Evolutionary conservation across 2,888 invertebrate genomes (phyloP), one percentile per base, ranked within the genome.

Genomic region (Monopis laevigella): DNA sequence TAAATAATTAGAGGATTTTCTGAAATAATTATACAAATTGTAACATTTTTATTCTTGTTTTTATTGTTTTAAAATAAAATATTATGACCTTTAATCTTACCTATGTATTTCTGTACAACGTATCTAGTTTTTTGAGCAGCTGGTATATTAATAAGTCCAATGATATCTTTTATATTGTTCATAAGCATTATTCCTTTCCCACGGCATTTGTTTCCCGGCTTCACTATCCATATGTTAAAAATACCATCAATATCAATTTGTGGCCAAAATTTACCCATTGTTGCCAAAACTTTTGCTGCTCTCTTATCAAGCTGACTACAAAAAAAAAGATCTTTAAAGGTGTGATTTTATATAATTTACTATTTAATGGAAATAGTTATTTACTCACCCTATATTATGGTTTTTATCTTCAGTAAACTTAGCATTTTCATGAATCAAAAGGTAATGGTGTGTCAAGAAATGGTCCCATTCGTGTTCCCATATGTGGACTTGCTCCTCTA

Each of bases 31-130:
- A 24, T 24, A 24, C 5, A 24, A 24, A 24, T 7, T 7, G 8
- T 24, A 5, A 7, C 24, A 7, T 8, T 24, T 8, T 24, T 5
- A 24, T 5, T 24, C 24, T 24, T 7, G 24, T 7, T 24, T 24
- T 24, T 7, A 24, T 7, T 24, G 24, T 24, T 7, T 39, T 19
- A 27, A 34, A 35, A 34, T 44, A 21, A 19, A 21, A 24, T 28
- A 14, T 32, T 39, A 27, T 7, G n/a, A n/a, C n/a, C n/a, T n/a
- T n/a, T n/a, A n/a, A n/a, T 54, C 64, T 75, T 82, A 94, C 95
- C 95, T 53, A 97, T 94, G 64, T 97, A 97, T 73, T 97, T 97
- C 65, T 97, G 96, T 8, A 96, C 92, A 38, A 97, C 94, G 65
- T 90, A 96, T 82, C 92, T 86, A 58, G 88, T 84, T 67, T 89